Percentiles rank a stretch among this genome's conserved stretches.
phyloP scores from a whole-genome alignment of 2,113 vertebrate genomes.

The Scomber japonicus region DNA sequence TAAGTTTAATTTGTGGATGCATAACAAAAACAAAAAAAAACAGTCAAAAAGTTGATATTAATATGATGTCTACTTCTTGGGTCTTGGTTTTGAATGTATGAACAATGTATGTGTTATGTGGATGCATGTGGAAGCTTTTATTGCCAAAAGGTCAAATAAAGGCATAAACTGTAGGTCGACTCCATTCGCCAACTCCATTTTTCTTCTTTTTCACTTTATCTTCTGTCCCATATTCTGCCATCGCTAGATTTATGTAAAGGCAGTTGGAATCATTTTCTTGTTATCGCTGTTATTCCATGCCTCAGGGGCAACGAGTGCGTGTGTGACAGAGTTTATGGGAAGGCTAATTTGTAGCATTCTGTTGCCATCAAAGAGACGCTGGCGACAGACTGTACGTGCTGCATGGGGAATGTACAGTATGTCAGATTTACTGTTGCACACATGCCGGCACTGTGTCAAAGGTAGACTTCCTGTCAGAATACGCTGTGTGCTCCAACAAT shows the following conservation, averaged over 20 bases:
- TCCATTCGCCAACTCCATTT: too few species aligned
- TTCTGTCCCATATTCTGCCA: slow-evolving; percentile 23
- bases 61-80: slow-evolving; percentile 1
- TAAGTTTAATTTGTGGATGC: not conserved
- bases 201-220: not conserved
- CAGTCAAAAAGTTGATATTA: not conserved
- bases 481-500: slow-evolving; percentile 60
- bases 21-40: not conserved
- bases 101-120: not conserved
- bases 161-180: not conserved
- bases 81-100: not conserved
- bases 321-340: slow-evolving; percentile 5
- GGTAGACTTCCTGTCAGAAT: slow-evolving; percentile 63
- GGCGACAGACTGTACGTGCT: not conserved
- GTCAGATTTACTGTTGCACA: slow-evolving; percentile 7
- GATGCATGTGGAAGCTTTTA: not conserved
- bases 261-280: slow-evolving; percentile 5
- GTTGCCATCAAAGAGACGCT: not conserved
- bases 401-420: slow-evolving; percentile 9
- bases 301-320: not conserved
- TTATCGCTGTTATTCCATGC: slow-evolving; percentile 6
- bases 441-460: slow-evolving; percentile 59
- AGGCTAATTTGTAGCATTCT: slow-evolving; percentile 18
- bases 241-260: slow-evolving; percentile 55
- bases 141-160: not conserved